A percentile compares a stretch with the other conserved stretches of the same genome.
Evolutionary conservation across 2,797 vertebrate species (phyloP).

Genomic region (Cossypha heuglini): DNA sequence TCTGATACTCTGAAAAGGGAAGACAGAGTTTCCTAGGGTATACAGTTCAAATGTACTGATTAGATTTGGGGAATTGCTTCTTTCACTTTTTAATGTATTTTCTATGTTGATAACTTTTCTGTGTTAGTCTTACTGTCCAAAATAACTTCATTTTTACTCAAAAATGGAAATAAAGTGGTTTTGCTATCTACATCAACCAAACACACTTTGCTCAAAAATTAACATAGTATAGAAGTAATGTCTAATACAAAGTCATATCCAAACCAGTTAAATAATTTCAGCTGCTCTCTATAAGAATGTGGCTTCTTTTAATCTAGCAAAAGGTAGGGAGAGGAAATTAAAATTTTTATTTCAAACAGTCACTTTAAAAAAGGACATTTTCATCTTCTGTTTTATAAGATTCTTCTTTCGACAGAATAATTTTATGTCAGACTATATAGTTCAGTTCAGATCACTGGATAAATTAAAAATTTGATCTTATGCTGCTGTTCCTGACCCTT

Average conservation of each 20-base stretch:
- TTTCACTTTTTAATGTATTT: neutral
- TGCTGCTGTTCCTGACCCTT: constrained; percentile 18
- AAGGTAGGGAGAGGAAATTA: neutral
- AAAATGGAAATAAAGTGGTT: neutral
- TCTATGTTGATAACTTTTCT: neutral
- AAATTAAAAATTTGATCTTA: constrained; percentile 41
- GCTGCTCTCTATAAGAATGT: neutral
- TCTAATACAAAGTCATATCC: neutral
- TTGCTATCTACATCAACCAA: neutral
- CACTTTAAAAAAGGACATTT: neutral
- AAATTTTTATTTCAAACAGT: neutral
- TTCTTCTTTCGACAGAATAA: neutral
- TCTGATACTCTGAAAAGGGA: neutral
- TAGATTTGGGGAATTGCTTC: neutral
- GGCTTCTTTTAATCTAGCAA: neutral
- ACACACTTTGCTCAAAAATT: neutral
- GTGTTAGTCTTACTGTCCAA: neutral
- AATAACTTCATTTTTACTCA: neutral
- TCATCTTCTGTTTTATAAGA: neutral
- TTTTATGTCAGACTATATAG: neutral
- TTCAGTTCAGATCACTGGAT: constrained; percentile 17
- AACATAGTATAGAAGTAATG: neutral
- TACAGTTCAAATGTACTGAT: neutral
- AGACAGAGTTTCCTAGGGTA: neutral
- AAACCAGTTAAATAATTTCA: neutral